Conservation (phyloP, 2,113 vertebrate genomes). For the Peromyscus californicus region DNA sequence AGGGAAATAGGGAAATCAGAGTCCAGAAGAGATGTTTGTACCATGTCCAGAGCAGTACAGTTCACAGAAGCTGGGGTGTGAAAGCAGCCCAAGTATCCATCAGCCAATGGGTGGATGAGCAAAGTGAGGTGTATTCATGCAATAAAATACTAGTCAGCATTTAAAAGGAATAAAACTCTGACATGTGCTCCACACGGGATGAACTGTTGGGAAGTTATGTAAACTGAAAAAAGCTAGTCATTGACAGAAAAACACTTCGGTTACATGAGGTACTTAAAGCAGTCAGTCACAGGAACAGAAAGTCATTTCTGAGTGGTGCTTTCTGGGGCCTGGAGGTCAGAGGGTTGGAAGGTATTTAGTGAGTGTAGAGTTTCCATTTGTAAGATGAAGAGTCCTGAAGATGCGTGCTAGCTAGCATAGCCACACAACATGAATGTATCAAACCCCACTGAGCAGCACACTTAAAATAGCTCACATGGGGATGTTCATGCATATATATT, state of each 20-base stretch:
- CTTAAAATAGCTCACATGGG: background rate
- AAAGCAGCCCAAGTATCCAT: background rate
- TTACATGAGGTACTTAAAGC: background rate
- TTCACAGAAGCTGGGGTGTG: background rate
- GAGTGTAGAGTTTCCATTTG: background rate
- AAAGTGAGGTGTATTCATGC: background rate
- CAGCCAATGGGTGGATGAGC: background rate
- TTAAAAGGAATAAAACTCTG: background rate
- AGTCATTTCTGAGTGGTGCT: background rate
- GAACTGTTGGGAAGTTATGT: background rate
- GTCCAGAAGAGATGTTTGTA: background rate
- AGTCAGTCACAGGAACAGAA: background rate
- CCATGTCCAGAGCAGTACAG: background rate
- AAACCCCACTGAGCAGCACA: background rate
- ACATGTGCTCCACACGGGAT: background rate
- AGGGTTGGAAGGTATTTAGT: background rate
- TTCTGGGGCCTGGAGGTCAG: background rate
- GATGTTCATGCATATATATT: background rate
- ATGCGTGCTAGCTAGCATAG: background rate
- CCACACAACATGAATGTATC: background rate
- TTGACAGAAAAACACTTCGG: background rate
- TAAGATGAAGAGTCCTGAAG: background rate
- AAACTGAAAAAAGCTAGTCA: background rate
- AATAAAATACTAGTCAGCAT: background rate
- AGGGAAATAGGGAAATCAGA: background rate